Evolutionary conservation across 2,797 vertebrate species (phyloP), one percentile per base, ranked within the genome.

Genomic region (Liparis tanakae): DNA sequence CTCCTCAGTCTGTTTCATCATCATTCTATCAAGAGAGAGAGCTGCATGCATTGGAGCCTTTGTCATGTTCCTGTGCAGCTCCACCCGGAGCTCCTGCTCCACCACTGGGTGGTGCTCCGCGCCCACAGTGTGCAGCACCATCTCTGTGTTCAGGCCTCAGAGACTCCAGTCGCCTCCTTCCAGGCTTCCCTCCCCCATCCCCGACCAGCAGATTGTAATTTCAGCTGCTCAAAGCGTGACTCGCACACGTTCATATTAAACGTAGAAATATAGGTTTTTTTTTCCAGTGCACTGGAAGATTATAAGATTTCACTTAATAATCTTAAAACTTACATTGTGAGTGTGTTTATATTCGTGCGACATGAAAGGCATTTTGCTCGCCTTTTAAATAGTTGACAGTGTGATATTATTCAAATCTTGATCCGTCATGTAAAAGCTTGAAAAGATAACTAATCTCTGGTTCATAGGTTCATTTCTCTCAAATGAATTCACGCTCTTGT

Each of bases 81-180:
- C 12, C 12, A 41, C 12, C 30, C 20, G 3, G 1, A 30, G 17
- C n/a, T 56, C 13, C 54, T 3, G 4, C 8, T 39, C 36, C 54
- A 10, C 87, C 91, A 88, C 87, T 80, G 58, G 88, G 72, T 85
- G 87, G 89, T 7, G 87, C 86, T 81, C 78, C 33, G 5, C 17
- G n/a, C 64, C 67, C 70, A 84, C 1, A 72, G 10, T 77, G 83
- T 60, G 9, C 18, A 60, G 2, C 5, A 3, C 12, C 34, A 65
- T 13, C 25, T n/a, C 4, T 55, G 20, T 14, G 7, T 36, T 44
- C 33, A 64, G 22, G 30, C 50, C 39, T 61, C 43, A 67, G 59
- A 55, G 48, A 39, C 15, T 60, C 69, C 56, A 63, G 57, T 30
- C 22, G 22, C 43, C 46, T 54, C 41, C 37, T 64, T 51, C 58